These are phyloP conservation scores for Lissonota sp. DNA, from an alignment of 2,888 invertebrate species.

Conservation along the genomic window DNA sequence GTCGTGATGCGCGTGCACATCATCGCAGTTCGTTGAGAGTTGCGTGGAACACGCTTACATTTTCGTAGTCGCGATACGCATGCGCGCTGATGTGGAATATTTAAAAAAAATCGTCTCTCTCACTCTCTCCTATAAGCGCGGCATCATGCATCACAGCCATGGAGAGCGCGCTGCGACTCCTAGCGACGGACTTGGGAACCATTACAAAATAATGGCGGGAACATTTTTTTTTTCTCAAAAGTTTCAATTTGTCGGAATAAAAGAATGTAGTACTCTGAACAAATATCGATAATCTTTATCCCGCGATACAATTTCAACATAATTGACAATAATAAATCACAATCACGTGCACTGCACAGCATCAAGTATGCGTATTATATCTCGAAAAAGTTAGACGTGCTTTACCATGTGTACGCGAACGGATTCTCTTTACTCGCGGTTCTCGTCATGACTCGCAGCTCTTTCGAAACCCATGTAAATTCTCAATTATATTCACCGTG, in stretches of 20 bases:
- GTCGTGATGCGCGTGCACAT: too few relatives aligned
- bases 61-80: slow-evolving; percentile 53
- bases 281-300: slow-evolving; percentile 57
- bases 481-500: neutral
- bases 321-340: slow-evolving; percentile 21
- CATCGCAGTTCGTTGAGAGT: too few relatives aligned
- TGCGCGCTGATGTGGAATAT: slow-evolving; percentile 43
- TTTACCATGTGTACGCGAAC: neutral
- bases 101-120: neutral
- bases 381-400: neutral
- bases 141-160: too few relatives aligned
- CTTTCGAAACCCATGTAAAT: neutral
- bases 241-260: neutral
- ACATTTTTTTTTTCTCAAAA: neutral
- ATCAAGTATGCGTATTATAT: slow-evolving; percentile 29
- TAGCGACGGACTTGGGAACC: neutral
- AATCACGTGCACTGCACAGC: slow-evolving; percentile 53
- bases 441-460: neutral
- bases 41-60: slow-evolving; percentile 47
- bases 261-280: slow-evolving; percentile 13
- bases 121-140: too few relatives aligned
- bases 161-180: slow-evolving; percentile 8
- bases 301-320: slow-evolving; percentile 49
- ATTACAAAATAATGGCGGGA: slow-evolving; percentile 9
- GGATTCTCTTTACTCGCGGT: neutral